phyloP scores from a whole-genome alignment of 2,113 vertebrate species.

The Bambusicola thoracicus region DNA sequence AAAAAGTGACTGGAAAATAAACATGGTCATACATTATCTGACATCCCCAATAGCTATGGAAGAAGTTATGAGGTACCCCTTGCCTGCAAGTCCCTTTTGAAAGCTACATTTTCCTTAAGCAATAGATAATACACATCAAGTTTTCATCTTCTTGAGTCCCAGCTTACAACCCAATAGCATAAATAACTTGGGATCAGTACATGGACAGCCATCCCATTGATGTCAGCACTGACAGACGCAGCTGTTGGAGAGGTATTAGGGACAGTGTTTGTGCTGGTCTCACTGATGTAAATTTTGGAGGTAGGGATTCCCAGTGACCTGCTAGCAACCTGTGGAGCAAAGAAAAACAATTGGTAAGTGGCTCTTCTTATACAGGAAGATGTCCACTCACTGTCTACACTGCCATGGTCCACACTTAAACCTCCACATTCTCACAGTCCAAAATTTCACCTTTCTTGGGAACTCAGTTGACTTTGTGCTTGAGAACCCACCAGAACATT shows the following conservation, averaged over 20 bases:
- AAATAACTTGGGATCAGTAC: slow-evolving; percentile 66
- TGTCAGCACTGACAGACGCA: slow-evolving; percentile 89
- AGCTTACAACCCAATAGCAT: not conserved
- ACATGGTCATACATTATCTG: not conserved
- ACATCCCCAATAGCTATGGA: not conserved
- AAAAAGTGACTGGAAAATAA: not conserved
- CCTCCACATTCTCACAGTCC: not conserved
- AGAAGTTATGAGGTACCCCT: not conserved
- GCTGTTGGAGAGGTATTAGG: slow-evolving; percentile 94
- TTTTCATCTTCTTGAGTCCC: not conserved
- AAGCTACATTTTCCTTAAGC: not conserved
- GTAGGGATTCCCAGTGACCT: slow-evolving; percentile 83
- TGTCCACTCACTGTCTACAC: not conserved
- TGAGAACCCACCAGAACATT: not conserved
- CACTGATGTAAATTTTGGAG: slow-evolving; percentile 90
- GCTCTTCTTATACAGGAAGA: not conserved
- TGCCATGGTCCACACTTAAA: not conserved
- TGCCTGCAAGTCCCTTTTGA: not conserved
- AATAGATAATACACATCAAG: not conserved
- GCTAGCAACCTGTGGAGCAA: slow-evolving; percentile 88
- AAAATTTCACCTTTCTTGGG: not conserved
- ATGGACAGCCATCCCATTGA: slow-evolving; percentile 90
- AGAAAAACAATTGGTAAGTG: not conserved
- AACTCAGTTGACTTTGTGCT: not conserved
- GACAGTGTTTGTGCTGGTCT: slow-evolving; percentile 95